Base-by-base conservation (phyloP, 2,113 vertebrate species). In the Tretioscincus oriximinensis region DNA sequence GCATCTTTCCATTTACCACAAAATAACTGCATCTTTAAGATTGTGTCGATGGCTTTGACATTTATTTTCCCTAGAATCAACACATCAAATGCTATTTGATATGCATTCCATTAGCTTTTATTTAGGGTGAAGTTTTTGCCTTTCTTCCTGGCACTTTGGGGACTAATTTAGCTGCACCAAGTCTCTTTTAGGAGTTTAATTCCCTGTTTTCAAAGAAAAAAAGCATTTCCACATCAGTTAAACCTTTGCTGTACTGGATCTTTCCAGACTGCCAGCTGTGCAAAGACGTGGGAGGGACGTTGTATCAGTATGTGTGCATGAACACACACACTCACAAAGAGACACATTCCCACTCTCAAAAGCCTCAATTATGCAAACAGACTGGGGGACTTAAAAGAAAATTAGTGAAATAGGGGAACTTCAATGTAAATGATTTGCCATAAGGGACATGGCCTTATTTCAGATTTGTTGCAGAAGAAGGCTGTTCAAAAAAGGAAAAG, bases 161-260 rank as follows among this genome's bases (percentile, higher is more conserved):
- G 90, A 90, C 88, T 85, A 90, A 91, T 90, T 93, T 92, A 92
- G 81, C 81, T 81, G 82, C 84, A 84, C 80, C 85, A 85, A 91
- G 85, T 81, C 82, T 89, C 86, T 86, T 90, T 58, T 89, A 90
- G 89, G 90, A 87, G 87, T 86, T 88, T 86, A 83, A 0, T 81
- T 88, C 82, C 81, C 81, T 74, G 85, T 84, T 89, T 91, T 88
- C 85, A 92, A 90, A 93, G 86, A 86, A 60, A 85, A 76, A 77
- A 76, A 77, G 76, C 85, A 82, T 92, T 92, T 93, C 85, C 89
- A 90, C 87, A 88, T 90, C 91, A 91, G 83, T 88, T 90, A 77
- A 88, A 92, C 84, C 83, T 83, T 87, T 90, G 3, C 0, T 86
- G 45, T 82, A 71, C 81, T 91, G 86, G 82, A 77, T 75, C 82